These are phyloP conservation scores for Ovis canadensis DNA, from an alignment of 2,113 vertebrate species.

Conservation along the genomic window DNA sequence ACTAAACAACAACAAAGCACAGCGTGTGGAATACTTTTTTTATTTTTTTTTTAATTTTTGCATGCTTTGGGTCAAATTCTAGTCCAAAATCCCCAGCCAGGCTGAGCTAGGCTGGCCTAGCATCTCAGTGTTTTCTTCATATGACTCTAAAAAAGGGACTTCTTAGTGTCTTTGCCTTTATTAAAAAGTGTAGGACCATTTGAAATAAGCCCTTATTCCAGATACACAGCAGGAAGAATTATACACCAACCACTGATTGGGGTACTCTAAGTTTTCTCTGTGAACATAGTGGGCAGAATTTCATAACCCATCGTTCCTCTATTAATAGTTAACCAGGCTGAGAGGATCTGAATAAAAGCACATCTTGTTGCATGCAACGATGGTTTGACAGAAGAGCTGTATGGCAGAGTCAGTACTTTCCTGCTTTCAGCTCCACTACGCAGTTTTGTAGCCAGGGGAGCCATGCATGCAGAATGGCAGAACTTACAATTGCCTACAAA, in stretches of 20 bases:
- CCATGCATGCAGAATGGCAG: conserved; percentile 61
- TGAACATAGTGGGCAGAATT: conserved; percentile 51
- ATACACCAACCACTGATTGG: conserved; percentile 5
- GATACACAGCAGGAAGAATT: neutral
- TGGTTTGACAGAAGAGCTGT: conserved; percentile 74
- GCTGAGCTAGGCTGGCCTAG: neutral
- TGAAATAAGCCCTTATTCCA: neutral
- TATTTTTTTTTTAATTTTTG: neutral
- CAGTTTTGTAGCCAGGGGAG: conserved; percentile 66
- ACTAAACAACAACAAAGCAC: neutral
- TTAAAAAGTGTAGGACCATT: neutral
- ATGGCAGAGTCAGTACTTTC: conserved; percentile 59
- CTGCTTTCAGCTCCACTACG: conserved; percentile 67
- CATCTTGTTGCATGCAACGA: conserved; percentile 53
- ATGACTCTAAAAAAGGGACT: neutral
- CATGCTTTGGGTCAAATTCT: neutral
- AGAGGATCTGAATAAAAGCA: conserved; percentile 72
- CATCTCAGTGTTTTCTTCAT: neutral
- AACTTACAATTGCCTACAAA: conserved; percentile 57
- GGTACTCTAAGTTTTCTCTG: conserved; percentile 30
- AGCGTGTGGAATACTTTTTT: neutral
- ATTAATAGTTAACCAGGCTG: conserved; percentile 65
- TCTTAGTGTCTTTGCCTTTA: neutral
- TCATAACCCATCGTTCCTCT: conserved; percentile 41
- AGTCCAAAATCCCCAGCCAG: neutral